Evolutionary conservation across 2,797 vertebrate species (phyloP).

Genomic region (Cirrhinus molitorella): DNA sequence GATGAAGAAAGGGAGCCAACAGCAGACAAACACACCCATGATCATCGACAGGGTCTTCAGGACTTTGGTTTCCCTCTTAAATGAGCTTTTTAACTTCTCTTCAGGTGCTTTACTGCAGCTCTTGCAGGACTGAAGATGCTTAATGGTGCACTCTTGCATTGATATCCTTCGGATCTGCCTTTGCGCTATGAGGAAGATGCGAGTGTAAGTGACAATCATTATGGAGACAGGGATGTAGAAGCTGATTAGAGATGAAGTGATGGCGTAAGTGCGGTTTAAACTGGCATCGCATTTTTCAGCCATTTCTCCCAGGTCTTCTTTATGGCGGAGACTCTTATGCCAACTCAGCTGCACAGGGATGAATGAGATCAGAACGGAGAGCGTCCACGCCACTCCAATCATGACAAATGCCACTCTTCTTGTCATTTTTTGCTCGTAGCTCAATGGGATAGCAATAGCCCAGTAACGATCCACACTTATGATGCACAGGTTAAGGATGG

Average conservation of each 20-base stretch:
- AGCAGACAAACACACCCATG: constrained; percentile 73
- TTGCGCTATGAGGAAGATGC: constrained; percentile 81
- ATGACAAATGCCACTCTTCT: constrained; percentile 75
- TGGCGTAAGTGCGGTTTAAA: constrained; percentile 80
- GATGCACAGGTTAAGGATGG: constrained; percentile 52
- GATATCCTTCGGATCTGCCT: constrained; percentile 82
- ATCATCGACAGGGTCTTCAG: constrained; percentile 83
- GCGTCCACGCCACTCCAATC: constrained; percentile 80
- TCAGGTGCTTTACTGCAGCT: constrained; percentile 69
- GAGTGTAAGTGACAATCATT: constrained; percentile 83
- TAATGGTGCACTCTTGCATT: constrained; percentile 74
- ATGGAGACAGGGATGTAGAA: constrained; percentile 86
- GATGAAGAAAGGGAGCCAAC: constrained; percentile 50
- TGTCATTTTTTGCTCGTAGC: constrained; percentile 81
- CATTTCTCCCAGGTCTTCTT: constrained; percentile 39
- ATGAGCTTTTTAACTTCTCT: constrained; percentile 77
- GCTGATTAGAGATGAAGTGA: constrained; percentile 70
- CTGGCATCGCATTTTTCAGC: constrained; percentile 74
- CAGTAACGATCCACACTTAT: constrained; percentile 68
- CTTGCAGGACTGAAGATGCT: constrained; percentile 66
- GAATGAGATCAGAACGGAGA: constrained; percentile 85
- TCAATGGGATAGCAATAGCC: constrained; percentile 82
- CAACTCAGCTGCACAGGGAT: constrained; percentile 83
- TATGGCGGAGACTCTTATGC: constrained; percentile 72
- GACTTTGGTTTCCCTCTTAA: constrained; percentile 83